phyloP scores from a whole-genome alignment of 2,113 vertebrate species.

The Pongo abelii region DNA sequence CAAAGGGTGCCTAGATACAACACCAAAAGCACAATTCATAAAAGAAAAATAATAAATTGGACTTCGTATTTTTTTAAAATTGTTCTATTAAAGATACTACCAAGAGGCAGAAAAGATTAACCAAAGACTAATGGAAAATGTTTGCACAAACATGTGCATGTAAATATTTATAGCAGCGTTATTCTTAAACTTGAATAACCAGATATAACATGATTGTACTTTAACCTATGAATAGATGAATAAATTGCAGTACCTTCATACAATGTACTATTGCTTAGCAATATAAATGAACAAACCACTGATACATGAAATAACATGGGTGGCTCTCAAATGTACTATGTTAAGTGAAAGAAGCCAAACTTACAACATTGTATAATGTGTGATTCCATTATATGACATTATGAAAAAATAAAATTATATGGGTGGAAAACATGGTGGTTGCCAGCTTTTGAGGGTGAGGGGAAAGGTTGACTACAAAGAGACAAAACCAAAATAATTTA shows the following conservation, averaged over 20 bases:
- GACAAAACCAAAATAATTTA: not conserved
- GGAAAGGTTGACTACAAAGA: not conserved
- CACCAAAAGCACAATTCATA: not conserved
- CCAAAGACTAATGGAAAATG: not conserved
- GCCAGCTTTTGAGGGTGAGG: not conserved
- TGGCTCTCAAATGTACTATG: not conserved
- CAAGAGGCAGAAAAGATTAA: not conserved
- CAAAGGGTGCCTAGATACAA: not conserved
- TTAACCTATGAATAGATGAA: not conserved
- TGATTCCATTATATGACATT: not conserved
- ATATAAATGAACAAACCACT: not conserved
- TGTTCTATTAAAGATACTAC: not conserved
- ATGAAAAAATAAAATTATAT: not conserved
- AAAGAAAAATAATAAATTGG: not conserved
- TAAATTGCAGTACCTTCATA: fast-evolving
- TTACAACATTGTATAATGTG: not conserved
- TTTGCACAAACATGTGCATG: not conserved
- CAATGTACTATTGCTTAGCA: fast-evolving
- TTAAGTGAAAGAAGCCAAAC: not conserved
- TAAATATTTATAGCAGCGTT: not conserved
- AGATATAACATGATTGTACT: not conserved
- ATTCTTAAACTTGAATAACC: not conserved
- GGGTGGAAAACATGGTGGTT: not conserved
- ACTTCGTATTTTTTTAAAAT: not conserved
- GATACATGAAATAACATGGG: not conserved